phyloP scores from a whole-genome alignment of 2,888 invertebrate species.

The Drosophila antonietae region DNA sequence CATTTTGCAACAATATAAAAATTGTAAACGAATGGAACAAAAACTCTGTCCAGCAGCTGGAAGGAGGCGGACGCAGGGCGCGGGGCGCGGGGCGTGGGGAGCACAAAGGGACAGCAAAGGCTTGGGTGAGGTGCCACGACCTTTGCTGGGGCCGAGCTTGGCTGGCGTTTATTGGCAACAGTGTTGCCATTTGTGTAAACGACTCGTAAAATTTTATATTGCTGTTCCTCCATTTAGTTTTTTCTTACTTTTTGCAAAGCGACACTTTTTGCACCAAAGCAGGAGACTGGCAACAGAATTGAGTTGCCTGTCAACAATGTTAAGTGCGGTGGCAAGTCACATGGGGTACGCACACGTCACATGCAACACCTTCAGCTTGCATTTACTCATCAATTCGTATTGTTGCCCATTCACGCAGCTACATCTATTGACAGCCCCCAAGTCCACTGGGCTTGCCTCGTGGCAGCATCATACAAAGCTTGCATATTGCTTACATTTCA shows the following conservation, averaged over 20 bases:
- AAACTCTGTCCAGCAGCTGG: conserved; percentile 15
- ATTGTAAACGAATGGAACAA: conserved; percentile 58
- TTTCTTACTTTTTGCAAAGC: conserved; percentile 15
- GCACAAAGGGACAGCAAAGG: neutral
- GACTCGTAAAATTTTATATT: conserved; percentile 78
- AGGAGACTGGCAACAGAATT: conserved; percentile 26
- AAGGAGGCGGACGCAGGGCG: neutral
- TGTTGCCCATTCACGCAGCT: conserved; percentile 46
- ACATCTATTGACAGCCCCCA: conserved; percentile 32
- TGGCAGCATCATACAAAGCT: conserved; percentile 32
- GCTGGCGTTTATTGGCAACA: conserved; percentile 73
- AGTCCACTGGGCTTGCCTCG: neutral
- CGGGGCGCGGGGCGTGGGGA: no score
- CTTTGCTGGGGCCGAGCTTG: conserved; percentile 39
- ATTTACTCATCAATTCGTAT: conserved; percentile 48
- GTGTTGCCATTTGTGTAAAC: conserved; percentile 80
- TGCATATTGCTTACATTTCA: conserved; percentile 70
- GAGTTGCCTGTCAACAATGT: conserved; percentile 54
- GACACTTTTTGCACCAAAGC: conserved; percentile 25
- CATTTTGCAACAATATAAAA: conserved; percentile 78
- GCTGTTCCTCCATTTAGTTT: conserved; percentile 41
- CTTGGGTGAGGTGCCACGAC: conserved; percentile 25
- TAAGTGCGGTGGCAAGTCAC: conserved; percentile 16
- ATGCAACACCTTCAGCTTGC: conserved; percentile 28
- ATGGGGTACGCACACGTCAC: neutral